phyloP scores from a whole-genome alignment of 2,797 vertebrate species.

The Hapalemur alaotrensis region DNA sequence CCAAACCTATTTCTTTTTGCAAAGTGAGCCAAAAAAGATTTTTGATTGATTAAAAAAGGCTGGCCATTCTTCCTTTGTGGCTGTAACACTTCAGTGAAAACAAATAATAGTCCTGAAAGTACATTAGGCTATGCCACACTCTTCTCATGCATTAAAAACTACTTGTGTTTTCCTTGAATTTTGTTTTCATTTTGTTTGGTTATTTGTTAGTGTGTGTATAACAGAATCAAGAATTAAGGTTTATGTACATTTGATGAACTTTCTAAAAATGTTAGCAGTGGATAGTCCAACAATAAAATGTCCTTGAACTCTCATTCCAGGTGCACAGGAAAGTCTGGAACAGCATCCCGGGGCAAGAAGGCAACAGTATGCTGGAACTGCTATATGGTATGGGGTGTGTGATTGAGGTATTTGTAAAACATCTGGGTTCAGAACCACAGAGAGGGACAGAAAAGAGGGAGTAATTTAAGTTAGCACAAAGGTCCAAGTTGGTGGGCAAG shows the following conservation, averaged over 20 bases:
- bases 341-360: neutral
- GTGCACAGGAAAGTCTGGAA: fast-evolving
- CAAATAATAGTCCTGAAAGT: neutral
- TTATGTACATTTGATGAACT: neutral
- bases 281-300: neutral
- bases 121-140: neutral
- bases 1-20: neutral
- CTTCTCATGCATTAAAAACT: neutral
- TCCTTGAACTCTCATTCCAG: neutral
- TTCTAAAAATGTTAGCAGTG: neutral
- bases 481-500: neutral
- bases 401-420: neutral
- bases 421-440: neutral
- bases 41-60: conserved; percentile 9
- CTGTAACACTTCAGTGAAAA: neutral
- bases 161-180: neutral
- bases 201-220: neutral
- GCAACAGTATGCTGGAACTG: neutral
- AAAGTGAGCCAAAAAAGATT: neutral
- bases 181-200: neutral
- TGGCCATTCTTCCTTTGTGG: neutral
- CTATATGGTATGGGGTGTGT: fast-evolving
- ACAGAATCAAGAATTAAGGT: neutral
- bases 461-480: neutral
- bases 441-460: neutral